Evolutionary conservation across 2,797 vertebrate species (phyloP).

Genomic region (Diplodus sargus): DNA sequence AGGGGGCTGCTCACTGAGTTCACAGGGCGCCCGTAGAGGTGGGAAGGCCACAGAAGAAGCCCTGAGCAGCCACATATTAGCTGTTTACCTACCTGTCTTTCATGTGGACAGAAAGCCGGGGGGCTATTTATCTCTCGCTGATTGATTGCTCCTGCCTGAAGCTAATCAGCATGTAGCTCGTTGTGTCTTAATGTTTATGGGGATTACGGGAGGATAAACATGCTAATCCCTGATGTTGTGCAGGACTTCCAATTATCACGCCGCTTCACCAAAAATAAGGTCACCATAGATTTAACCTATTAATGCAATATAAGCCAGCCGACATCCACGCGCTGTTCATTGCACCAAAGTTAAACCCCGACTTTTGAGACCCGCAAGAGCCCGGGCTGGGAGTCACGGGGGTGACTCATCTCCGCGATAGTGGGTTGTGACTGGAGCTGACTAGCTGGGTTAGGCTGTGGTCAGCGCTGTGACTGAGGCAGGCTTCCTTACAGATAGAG

Average conservation of each 20-base stretch:
- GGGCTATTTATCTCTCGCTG: slow-evolving; percentile 76
- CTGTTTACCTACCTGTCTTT: slow-evolving; percentile 67
- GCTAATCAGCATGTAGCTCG: slow-evolving; percentile 83
- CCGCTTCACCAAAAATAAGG: slow-evolving; percentile 79
- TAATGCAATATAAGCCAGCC: slow-evolving; percentile 78
- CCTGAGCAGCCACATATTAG: slow-evolving; percentile 52
- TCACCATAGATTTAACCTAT: slow-evolving; percentile 81
- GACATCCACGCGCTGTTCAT: slow-evolving; percentile 63
- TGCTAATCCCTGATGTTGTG: slow-evolving; percentile 80
- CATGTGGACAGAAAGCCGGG: slow-evolving; percentile 65
- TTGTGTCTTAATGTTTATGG: slow-evolving; percentile 84
- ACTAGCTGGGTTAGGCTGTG: slow-evolving; percentile 82
- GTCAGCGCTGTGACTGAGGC: slow-evolving; percentile 82
- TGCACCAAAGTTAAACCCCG: slow-evolving; percentile 64
- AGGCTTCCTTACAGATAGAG: slow-evolving; percentile 79
- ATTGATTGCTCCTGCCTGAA: slow-evolving; percentile 82
- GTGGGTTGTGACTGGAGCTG: slow-evolving; percentile 82
- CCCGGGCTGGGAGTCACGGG: slow-evolving; percentile 32
- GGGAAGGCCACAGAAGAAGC: slow-evolving; percentile 43
- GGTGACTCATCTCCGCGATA: slow-evolving; percentile 57
- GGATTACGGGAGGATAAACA: slow-evolving; percentile 85
- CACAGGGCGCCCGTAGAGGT: slow-evolving; percentile 30
- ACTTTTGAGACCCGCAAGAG: slow-evolving; percentile 41
- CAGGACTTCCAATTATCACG: slow-evolving; percentile 82
- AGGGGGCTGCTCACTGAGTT: slow-evolving; percentile 46